A percentile compares a stretch with the other conserved stretches of the same genome.
These are phyloP conservation scores for Manis javanica DNA, from an alignment of 2,797 vertebrate genomes.

Conservation along the genomic window DNA sequence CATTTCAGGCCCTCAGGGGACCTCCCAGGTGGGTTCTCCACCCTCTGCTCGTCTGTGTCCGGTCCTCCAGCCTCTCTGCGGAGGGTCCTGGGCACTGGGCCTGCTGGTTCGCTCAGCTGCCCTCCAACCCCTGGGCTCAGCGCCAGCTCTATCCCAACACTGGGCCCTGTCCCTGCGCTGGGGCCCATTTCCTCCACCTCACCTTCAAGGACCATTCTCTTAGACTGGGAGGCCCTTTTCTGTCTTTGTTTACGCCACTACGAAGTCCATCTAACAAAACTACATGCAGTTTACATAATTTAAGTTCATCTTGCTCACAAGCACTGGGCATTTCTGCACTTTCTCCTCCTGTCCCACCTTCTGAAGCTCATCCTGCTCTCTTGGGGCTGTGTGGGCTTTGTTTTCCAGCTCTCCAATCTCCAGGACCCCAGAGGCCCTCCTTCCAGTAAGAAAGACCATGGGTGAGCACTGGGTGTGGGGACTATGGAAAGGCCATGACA, in stretches of 20 bases:
- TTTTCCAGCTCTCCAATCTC: not conserved
- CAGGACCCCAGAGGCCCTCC: not conserved
- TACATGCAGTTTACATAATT: not conserved
- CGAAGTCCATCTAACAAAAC: not conserved
- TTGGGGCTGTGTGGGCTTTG: no score
- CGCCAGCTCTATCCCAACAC: no score
- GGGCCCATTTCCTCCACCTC: not conserved
- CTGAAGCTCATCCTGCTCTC: not conserved
- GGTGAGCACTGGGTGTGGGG: not conserved
- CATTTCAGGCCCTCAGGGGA: not conserved
- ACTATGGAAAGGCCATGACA: not conserved
- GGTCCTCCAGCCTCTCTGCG: fast-evolving
- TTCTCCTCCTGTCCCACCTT: no score
- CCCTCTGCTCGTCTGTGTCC: not conserved
- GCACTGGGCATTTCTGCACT: not conserved
- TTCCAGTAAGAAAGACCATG: not conserved
- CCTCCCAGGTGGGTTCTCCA: not conserved
- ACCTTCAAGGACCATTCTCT: not conserved
- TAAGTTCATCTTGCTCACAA: not conserved
- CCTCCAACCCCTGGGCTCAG: not conserved
- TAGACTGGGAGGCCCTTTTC: no score
- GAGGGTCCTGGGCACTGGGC: no score
- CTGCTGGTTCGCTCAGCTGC: not conserved
- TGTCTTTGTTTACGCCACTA: fast-evolving
- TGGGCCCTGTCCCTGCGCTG: no score